Evolutionary conservation across 2,797 vertebrate species (phyloP).

Genomic region (Trematomus bernacchii): DNA sequence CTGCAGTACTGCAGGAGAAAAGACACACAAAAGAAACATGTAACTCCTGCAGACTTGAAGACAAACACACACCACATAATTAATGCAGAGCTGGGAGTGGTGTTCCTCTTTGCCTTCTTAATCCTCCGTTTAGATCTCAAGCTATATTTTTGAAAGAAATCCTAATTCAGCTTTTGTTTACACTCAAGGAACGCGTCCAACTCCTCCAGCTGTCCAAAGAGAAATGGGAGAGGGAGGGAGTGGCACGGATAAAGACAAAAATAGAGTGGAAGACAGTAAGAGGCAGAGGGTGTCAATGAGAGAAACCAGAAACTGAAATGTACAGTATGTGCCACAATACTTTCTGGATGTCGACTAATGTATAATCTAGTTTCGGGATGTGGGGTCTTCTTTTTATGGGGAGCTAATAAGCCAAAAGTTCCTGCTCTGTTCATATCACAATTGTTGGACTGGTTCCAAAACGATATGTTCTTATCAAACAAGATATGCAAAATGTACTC

Average conservation of each 20-base stretch:
- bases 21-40: conserved; percentile 45
- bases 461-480: not conserved
- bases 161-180: conserved; percentile 74
- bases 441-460: not conserved
- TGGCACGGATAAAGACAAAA: conserved; percentile 31
- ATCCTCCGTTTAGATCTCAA: conserved; percentile 68
- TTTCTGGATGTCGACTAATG: not conserved
- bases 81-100: conserved; percentile 46
- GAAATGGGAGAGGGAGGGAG: conserved; percentile 33
- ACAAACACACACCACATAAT: conserved; percentile 56
- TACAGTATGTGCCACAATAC: not conserved
- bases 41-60: conserved; percentile 34
- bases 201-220: conserved; percentile 74
- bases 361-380: not conserved
- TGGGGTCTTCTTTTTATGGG: not conserved
- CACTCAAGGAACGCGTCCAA: conserved; percentile 61
- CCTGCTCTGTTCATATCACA: conserved; percentile 17
- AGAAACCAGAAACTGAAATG: conserved; percentile 37
- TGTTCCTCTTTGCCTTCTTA: conserved; percentile 55
- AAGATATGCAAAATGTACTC: not conserved
- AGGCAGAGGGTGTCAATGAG: conserved; percentile 11
- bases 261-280: conserved; percentile 25
- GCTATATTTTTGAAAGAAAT: conserved; percentile 69
- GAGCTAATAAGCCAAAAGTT: not conserved
- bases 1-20: conserved; percentile 89